phyloP scores from a whole-genome alignment of 2,797 vertebrate species.

The Chaenodraco wilsoni region DNA sequence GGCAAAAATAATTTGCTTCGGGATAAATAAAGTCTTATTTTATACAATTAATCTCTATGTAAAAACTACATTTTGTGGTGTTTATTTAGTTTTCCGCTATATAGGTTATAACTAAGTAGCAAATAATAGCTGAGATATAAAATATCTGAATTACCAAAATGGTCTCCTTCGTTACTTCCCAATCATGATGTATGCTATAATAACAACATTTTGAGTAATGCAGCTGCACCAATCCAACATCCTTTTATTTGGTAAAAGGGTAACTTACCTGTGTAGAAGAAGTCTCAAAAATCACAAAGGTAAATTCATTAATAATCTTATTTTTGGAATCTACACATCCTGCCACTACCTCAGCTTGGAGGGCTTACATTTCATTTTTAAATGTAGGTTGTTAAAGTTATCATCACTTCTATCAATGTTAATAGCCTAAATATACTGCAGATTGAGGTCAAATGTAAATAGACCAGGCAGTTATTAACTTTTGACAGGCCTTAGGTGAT shows the following conservation, averaged over 20 bases:
- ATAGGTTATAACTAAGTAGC: too few relatives aligned
- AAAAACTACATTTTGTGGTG: too few relatives aligned
- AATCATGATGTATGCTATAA: neutral
- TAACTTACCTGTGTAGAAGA: slow-evolving; percentile 17
- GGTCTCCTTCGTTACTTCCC: too few relatives aligned
- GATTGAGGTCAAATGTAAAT: slow-evolving; percentile 7
- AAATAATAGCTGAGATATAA: too few relatives aligned
- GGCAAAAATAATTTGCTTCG: too few relatives aligned
- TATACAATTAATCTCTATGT: too few relatives aligned
- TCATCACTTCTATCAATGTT: neutral
- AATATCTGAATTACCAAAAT: neutral
- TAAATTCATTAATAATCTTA: neutral
- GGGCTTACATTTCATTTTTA: neutral
- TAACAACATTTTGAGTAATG: slow-evolving; percentile 1
- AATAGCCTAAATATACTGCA: neutral
- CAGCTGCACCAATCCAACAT: slow-evolving; percentile 18
- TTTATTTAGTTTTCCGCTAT: too few relatives aligned
- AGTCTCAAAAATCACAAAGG: slow-evolving; percentile 34
- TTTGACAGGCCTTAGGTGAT: neutral
- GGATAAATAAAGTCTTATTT: too few relatives aligned
- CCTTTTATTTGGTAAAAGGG: too few relatives aligned
- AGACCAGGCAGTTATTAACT: neutral
- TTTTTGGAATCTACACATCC: neutral
- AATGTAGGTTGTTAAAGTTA: neutral
- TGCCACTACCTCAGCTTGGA: neutral